Conservation (phyloP, 2,888 invertebrate genomes). For the Mythimna albipuncta region DNA sequence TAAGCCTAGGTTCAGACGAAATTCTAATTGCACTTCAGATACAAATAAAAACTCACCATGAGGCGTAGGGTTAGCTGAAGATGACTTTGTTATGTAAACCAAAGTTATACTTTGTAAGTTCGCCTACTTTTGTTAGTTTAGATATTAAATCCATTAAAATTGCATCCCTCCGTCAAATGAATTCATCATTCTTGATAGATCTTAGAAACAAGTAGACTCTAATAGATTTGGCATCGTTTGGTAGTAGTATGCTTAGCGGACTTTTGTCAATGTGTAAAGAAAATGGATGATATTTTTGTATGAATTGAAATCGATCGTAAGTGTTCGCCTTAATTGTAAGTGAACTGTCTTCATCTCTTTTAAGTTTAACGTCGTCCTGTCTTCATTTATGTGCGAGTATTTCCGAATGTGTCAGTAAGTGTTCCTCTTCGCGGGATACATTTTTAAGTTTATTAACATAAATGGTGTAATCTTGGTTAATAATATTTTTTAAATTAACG, state of each 20-base stretch:
- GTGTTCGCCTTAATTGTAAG: slow-evolving; percentile 81
- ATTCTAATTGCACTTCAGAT: slow-evolving; percentile 47
- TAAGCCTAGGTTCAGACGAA: slow-evolving; percentile 63
- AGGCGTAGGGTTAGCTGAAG: slow-evolving; percentile 49
- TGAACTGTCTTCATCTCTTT: slow-evolving; percentile 62
- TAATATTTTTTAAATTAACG: slow-evolving; percentile 66
- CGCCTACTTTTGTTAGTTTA: slow-evolving; percentile 55
- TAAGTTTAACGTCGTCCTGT: slow-evolving; percentile 41
- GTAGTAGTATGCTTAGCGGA: slow-evolving; percentile 82
- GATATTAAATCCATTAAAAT: slow-evolving; percentile 54
- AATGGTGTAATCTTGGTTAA: slow-evolving; percentile 69
- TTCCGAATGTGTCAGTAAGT: slow-evolving; percentile 44
- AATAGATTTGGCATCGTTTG: slow-evolving; percentile 64
- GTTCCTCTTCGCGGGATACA: slow-evolving; percentile 46
- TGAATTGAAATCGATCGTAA: slow-evolving; percentile 83
- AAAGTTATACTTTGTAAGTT: slow-evolving; percentile 63
- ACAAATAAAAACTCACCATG: slow-evolving; percentile 32
- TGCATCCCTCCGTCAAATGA: slow-evolving; percentile 61
- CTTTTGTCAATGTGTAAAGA: slow-evolving; percentile 85
- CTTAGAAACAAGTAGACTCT: slow-evolving; percentile 55
- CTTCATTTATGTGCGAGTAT: slow-evolving; percentile 30
- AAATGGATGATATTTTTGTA: slow-evolving; percentile 89
- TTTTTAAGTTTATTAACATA: slow-evolving; percentile 49
- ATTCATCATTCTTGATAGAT: slow-evolving; percentile 56
- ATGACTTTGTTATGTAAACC: slow-evolving; percentile 61